Evolutionary conservation across 2,888 invertebrate species (phyloP).

Genomic region (Watsonalla binaria): DNA sequence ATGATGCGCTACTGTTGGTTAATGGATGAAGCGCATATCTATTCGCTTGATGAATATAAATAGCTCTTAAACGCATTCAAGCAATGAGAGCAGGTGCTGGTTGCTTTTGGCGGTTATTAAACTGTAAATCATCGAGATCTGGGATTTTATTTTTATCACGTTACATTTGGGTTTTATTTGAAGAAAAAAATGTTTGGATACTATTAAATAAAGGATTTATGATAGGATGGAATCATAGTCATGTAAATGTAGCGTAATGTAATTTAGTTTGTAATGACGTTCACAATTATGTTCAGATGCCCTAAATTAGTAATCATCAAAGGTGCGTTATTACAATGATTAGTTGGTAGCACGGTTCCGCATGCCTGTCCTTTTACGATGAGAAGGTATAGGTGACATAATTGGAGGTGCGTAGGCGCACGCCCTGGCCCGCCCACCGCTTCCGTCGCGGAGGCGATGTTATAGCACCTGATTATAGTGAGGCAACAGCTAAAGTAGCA

Average conservation of each 20-base stretch:
- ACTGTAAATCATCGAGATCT: too few relatives aligned
- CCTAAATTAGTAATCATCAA: background rate
- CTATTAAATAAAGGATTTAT: conserved; percentile 3
- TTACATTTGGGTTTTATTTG: too few relatives aligned
- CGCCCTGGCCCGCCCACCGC: conserved; percentile 65
- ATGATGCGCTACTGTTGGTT: conserved; percentile 53
- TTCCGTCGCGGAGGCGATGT: conserved; percentile 68
- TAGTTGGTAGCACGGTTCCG: conserved; percentile 32
- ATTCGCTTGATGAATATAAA: conserved; percentile 51
- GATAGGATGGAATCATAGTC: conserved; percentile 23
- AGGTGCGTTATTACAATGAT: conserved; percentile 26
- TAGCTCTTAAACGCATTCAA: conserved; percentile 44
- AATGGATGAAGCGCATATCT: conserved; percentile 50
- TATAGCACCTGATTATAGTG: conserved; percentile 63
- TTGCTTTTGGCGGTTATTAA: conserved; percentile 1
- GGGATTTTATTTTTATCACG: too few relatives aligned
- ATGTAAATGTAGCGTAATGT: conserved; percentile 4
- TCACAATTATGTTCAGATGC: conserved; percentile 5
- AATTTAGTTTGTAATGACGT: too few relatives aligned
- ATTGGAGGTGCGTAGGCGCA: conserved; percentile 59
- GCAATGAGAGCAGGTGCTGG: conserved; percentile 39
- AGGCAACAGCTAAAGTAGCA: conserved; percentile 38
- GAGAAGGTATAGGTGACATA: conserved; percentile 67
- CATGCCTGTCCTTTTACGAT: conserved; percentile 62
- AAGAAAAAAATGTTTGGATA: too few relatives aligned